phyloP scores from a whole-genome alignment of 2,888 invertebrate genomes.

The Lissocephala sabroskyi region DNA sequence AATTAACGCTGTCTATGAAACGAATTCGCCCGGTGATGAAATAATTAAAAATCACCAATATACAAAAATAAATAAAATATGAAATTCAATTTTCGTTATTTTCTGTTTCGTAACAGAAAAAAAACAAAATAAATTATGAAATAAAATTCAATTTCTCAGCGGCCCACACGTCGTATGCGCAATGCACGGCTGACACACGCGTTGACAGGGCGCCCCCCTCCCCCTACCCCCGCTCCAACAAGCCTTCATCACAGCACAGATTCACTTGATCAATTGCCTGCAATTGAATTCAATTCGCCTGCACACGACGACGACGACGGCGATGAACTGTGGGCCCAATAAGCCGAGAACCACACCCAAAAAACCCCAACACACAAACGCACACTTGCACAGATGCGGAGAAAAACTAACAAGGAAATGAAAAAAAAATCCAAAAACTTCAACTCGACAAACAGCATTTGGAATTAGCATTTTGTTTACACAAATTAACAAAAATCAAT shows the following conservation, averaged over 20 bases:
- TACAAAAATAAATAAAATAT: neutral
- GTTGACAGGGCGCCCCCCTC: neutral
- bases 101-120: too few species aligned
- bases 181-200: conserved; percentile 7
- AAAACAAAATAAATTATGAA: neutral
- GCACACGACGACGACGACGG: too few species aligned
- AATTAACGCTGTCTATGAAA: too few species aligned
- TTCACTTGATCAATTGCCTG: conserved; percentile 43
- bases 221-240: too few species aligned
- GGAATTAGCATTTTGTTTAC: conserved; percentile 10
- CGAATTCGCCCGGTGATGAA: neutral
- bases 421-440: conserved; percentile 24
- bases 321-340: neutral
- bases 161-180: conserved; percentile 20
- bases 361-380: too few species aligned
- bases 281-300: conserved; percentile 63
- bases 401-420: conserved; percentile 40
- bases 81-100: too few species aligned
- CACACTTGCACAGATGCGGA: too few species aligned
- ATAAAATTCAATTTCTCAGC: neutral
- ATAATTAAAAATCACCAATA: neutral
- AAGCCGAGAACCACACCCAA: too few species aligned
- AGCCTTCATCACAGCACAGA: too few species aligned
- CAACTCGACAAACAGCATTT: conserved; percentile 18
- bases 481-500: conserved; percentile 41